A percentile compares a stretch with the other conserved stretches of the same genome.
Evolutionary conservation across 2,113 vertebrate genomes (phyloP).

Genomic region (Onychostoma macrolepis): DNA sequence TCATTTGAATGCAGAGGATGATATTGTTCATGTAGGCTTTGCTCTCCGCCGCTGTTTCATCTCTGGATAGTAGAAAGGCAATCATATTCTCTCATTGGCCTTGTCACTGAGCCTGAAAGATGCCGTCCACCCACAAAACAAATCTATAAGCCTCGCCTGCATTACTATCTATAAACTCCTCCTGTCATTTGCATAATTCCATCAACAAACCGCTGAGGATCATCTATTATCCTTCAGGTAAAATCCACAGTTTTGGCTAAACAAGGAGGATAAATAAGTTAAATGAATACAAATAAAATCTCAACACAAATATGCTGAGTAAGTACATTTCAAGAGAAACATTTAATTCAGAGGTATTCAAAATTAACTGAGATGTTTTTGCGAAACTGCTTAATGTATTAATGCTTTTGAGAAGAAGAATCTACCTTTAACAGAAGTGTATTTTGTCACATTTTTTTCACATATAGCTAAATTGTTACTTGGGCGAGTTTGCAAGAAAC

Average conservation of each 20-base stretch:
- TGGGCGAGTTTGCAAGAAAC: not conserved
- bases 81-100: slow-evolving; percentile 78
- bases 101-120: slow-evolving; percentile 78
- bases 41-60: slow-evolving; percentile 37
- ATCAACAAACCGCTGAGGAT: slow-evolving; percentile 76
- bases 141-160: slow-evolving; percentile 74
- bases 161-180: slow-evolving; percentile 75
- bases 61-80: slow-evolving; percentile 70
- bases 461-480: not conserved
- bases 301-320: not conserved
- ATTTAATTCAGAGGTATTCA: not conserved
- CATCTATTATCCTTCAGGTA: slow-evolving; percentile 62
- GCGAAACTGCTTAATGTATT: too few relatives aligned
- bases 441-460: not conserved
- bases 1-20: slow-evolving; percentile 69
- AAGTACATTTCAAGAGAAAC: not conserved
- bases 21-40: slow-evolving; percentile 62
- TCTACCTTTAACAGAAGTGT: not conserved
- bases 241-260: slow-evolving; percentile 70
- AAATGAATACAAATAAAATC: not conserved
- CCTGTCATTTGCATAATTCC: slow-evolving; percentile 81
- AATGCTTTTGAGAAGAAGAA: not conserved
- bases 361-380: not conserved
- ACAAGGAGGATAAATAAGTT: slow-evolving; percentile 12
- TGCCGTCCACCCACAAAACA: slow-evolving; percentile 71